These are phyloP conservation scores for Lutjanus argentimaculatus DNA, from an alignment of 2,797 vertebrate species.

Conservation along the genomic window DNA sequence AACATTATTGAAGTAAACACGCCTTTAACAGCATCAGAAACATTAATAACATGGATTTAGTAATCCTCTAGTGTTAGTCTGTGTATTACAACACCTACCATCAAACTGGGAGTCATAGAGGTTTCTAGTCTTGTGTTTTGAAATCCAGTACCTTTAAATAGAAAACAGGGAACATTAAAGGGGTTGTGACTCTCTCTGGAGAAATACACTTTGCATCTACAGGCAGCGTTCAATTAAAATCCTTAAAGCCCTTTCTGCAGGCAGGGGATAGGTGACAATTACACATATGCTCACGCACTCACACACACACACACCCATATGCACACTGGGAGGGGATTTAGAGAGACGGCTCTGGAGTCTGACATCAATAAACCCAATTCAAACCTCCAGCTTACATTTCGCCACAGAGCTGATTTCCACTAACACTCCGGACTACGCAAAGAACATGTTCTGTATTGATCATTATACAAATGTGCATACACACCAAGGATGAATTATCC, in stretches of 20 bases:
- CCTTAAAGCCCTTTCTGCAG: slow-evolving; percentile 63
- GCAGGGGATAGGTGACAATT: slow-evolving; percentile 53
- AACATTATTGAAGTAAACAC: slow-evolving; percentile 21
- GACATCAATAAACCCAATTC: slow-evolving; percentile 64
- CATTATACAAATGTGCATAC: slow-evolving; percentile 46
- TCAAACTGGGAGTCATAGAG: slow-evolving; percentile 16
- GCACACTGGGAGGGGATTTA: slow-evolving; percentile 53
- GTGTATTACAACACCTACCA: slow-evolving; percentile 29
- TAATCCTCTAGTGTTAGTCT: slow-evolving; percentile 13
- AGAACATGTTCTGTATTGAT: slow-evolving; percentile 48
- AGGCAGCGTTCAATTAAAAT: slow-evolving; percentile 66
- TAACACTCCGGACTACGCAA: slow-evolving; percentile 37
- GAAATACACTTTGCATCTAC: slow-evolving; percentile 66
- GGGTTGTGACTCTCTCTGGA: slow-evolving; percentile 62
- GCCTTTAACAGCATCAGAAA: slow-evolving; percentile 6
- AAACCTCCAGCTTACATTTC: slow-evolving; percentile 54
- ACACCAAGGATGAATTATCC: slow-evolving; percentile 27
- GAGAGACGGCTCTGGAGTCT: slow-evolving; percentile 44
- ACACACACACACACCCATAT: slow-evolving; percentile 8
- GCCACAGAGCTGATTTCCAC: slow-evolving; percentile 35
- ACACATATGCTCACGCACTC: slow-evolving; percentile 21
- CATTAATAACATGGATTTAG: slow-evolving; percentile 15
- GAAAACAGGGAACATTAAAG: slow-evolving; percentile 59
- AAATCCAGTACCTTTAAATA: slow-evolving; percentile 55
- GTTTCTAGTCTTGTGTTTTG: slow-evolving; percentile 24